Conservation (phyloP, 23 tunicate species). For the Trididemnum miniatum region DNA sequence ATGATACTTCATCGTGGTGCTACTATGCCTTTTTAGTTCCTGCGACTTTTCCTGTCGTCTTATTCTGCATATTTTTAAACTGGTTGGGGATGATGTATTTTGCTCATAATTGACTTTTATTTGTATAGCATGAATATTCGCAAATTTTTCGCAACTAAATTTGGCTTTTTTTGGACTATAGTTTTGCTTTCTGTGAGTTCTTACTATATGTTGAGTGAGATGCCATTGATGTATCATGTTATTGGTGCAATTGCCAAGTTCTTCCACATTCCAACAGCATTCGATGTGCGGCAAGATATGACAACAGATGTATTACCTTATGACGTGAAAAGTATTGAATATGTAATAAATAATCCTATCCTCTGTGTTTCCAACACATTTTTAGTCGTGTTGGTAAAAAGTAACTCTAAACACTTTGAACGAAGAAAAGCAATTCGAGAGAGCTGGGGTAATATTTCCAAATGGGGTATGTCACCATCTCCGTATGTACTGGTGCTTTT, state of each 20-base stretch:
- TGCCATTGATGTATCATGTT: no score
- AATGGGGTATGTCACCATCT: neutral
- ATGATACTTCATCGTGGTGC: constrained; percentile 21
- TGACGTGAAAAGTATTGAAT: constrained; percentile 4
- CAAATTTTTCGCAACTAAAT: no score
- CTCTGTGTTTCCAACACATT: constrained; percentile 27
- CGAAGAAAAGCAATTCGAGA: constrained; percentile 45
- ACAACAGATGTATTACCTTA: neutral
- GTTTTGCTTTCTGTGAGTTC: no score
- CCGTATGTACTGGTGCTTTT: constrained; percentile 39
- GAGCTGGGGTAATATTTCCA: constrained; percentile 53
- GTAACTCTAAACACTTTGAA: constrained; percentile 36
- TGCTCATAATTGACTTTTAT: constrained; percentile 13
- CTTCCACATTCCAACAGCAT: neutral
- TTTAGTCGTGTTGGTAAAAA: constrained; percentile 58
- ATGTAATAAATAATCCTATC: constrained; percentile 40
- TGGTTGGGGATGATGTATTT: constrained; percentile 80
- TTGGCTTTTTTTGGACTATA: no score
- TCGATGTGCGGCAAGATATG: neutral
- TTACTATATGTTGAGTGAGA: no score
- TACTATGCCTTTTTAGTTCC: constrained; percentile 61
- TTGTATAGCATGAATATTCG: no score
- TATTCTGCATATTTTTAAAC: constrained; percentile 48
- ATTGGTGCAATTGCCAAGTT: neutral
- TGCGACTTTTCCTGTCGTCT: constrained; percentile 52